A percentile compares a stretch with the other conserved stretches of the same genome.
phyloP scores from a whole-genome alignment of 2,113 vertebrate species.

The Rhodinocichla rosea region DNA sequence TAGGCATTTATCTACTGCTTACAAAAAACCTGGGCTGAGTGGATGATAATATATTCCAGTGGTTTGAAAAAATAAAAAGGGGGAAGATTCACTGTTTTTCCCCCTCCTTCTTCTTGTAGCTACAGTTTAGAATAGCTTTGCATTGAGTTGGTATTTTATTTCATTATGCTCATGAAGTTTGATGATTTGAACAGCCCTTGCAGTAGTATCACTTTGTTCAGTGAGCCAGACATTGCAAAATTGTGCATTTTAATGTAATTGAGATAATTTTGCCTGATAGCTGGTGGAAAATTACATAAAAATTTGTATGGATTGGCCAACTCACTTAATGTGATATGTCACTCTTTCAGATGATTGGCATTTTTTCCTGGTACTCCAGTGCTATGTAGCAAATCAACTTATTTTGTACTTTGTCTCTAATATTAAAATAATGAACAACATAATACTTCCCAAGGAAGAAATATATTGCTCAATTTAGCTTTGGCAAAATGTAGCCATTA shows the following conservation, averaged over 20 bases:
- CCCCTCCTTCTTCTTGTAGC: not conserved
- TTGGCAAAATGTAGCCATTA: not conserved
- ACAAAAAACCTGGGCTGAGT: not conserved
- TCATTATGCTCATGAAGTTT: constrained; percentile 23
- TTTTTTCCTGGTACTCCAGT: not conserved
- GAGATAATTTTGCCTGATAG: constrained; percentile 24
- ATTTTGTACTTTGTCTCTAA: not conserved
- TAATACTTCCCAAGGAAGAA: constrained; percentile 10
- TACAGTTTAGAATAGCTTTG: constrained; percentile 38
- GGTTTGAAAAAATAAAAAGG: not conserved
- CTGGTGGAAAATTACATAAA: constrained; percentile 18
- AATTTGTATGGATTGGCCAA: not conserved
- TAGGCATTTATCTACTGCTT: constrained; percentile 4
- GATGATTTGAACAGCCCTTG: constrained; percentile 24
- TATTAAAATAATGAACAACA: constrained; percentile 21
- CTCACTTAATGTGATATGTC: not conserved
- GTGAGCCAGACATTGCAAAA: constrained; percentile 20
- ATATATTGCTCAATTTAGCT: not conserved
- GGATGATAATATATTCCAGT: not conserved
- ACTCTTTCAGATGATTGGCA: not conserved
- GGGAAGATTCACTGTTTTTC: not conserved
- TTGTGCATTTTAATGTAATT: constrained; percentile 2
- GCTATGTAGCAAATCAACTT: not conserved
- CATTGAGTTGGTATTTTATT: constrained; percentile 47
- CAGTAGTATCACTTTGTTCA: constrained; percentile 18